Base-by-base conservation (phyloP, 2,797 vertebrate genomes). In the Sebastes matsubarae region DNA sequence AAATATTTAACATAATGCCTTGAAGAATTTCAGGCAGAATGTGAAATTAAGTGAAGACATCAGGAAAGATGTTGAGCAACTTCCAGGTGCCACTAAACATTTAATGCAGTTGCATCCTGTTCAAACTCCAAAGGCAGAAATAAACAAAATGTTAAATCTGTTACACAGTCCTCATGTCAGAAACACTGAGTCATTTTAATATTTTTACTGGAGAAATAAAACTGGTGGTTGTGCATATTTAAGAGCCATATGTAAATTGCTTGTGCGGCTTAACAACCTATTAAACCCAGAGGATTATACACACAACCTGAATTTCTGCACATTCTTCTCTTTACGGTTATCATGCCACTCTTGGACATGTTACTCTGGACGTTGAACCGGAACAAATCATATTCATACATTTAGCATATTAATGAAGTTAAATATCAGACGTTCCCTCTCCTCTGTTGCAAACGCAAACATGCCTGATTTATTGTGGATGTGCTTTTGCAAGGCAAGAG, bases 361-460 rank as follows among this genome's bases (percentile, higher is more conserved):
- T 77, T 77, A 83, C 68, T 90, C 84, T 83, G 89, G 89, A 94
- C 86, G 69, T 2, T 87, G 86, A 91, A 92, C 87, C 81, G 90
- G 87, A 95, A 94, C 91, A 90, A 94, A 94, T 93, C 85, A 88
- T 83, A 91, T 90, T 93, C 92, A 89, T 90, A 90, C 85, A 93
- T 92, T 93, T 93, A 91, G 87, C 92, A 94, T 93, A 91, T 92
- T 94, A 95, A 94, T 93, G 85, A 92, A 82, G 88, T 89, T 89
- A 93, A 92, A 92, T 93, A 93, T 94, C 90, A 88, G 85, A 86
- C 86, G 38, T 80, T 77, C 69, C 84, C 79, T 76, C 71, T 67
- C 76, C 76, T 86, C 70, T 82, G 78, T 76, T 76, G 83, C 61
- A 77, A 90, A 89, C 81, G 82, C 83, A 82, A 88, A 82, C 83